phyloP scores from a whole-genome alignment of 2,888 invertebrate genomes.

The Aphodius granarius region DNA sequence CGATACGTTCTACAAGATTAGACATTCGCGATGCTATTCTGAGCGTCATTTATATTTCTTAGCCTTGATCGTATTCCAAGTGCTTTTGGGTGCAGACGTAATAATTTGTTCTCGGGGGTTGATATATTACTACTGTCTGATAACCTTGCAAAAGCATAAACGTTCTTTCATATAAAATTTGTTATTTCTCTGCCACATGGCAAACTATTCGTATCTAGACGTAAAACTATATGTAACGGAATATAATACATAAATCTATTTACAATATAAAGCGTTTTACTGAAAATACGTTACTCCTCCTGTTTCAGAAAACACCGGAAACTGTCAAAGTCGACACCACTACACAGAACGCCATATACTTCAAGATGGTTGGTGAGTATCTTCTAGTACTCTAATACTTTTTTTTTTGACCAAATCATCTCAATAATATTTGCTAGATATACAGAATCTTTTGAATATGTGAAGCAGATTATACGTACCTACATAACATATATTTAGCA shows the following conservation, averaged over 20 bases:
- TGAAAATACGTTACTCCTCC: constrained; percentile 19
- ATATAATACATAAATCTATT: too few species aligned
- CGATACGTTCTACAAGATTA: not conserved
- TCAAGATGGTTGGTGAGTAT: constrained; percentile 54
- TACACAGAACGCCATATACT: constrained; percentile 53
- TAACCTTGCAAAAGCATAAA: not conserved
- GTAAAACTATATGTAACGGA: too few species aligned
- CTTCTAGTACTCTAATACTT: too few species aligned
- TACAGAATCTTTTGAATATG: not conserved
- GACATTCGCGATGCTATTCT: not conserved
- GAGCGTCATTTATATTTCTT: not conserved
- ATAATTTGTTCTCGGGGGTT: not conserved
- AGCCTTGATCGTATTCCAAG: not conserved
- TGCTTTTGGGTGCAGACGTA: not conserved
- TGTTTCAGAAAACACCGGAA: constrained; percentile 50
- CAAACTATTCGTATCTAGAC: too few species aligned
- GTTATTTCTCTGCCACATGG: too few species aligned
- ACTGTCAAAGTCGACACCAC: constrained; percentile 51
- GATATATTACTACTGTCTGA: not conserved
- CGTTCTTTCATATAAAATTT: not conserved
- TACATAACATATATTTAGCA: constrained; percentile 10
- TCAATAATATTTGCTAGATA: not conserved
- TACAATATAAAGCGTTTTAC: too few species aligned
- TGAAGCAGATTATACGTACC: not conserved
- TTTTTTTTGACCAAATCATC: not conserved